phyloP scores from a whole-genome alignment of 1,140 invertebrate genomes.

The Heliconius nattereri region DNA sequence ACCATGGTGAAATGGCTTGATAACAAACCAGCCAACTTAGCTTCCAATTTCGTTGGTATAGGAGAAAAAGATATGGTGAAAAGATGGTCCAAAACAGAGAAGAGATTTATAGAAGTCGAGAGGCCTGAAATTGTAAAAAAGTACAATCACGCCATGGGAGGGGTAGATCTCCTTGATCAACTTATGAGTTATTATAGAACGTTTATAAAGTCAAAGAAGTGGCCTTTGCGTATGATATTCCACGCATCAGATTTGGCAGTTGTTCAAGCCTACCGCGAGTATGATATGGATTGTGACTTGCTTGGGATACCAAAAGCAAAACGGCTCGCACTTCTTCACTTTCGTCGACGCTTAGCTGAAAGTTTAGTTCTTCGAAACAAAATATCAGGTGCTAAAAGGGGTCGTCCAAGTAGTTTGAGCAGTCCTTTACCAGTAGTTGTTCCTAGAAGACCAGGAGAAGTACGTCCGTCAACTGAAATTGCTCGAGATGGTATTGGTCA shows the following conservation, averaged over 20 bases:
- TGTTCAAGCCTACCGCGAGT: too few species aligned
- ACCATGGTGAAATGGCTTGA: slow-evolving; percentile 57
- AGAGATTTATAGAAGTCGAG: slow-evolving; percentile 15
- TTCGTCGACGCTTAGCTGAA: slow-evolving; percentile 43
- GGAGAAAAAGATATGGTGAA: slow-evolving; percentile 6
- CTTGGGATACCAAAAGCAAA: slow-evolving; percentile 39
- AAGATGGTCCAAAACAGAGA: slow-evolving; percentile 5
- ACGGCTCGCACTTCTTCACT: slow-evolving; percentile 44
- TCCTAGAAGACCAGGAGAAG: slow-evolving; percentile 47
- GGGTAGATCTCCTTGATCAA: slow-evolving; percentile 49
- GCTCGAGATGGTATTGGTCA: slow-evolving; percentile 43
- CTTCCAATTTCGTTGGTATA: slow-evolving; percentile 11
- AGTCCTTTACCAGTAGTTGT: slow-evolving; percentile 43
- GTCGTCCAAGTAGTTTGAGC: slow-evolving; percentile 40
- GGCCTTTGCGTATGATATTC: too few species aligned
- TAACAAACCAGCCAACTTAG: slow-evolving; percentile 49
- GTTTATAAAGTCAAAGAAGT: slow-evolving; percentile 34
- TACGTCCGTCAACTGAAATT: slow-evolving; percentile 44
- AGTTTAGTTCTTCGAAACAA: slow-evolving; percentile 25
- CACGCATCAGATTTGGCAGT: too few species aligned
- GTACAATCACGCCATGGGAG: slow-evolving; percentile 68
- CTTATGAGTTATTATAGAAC: slow-evolving; percentile 8
- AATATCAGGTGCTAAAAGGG: slow-evolving; percentile 35
- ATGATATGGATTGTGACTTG: neutral
- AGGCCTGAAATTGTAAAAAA: slow-evolving; percentile 25